phyloP scores from a whole-genome alignment of 2,113 vertebrate species.

The Vidua chalybeata region DNA sequence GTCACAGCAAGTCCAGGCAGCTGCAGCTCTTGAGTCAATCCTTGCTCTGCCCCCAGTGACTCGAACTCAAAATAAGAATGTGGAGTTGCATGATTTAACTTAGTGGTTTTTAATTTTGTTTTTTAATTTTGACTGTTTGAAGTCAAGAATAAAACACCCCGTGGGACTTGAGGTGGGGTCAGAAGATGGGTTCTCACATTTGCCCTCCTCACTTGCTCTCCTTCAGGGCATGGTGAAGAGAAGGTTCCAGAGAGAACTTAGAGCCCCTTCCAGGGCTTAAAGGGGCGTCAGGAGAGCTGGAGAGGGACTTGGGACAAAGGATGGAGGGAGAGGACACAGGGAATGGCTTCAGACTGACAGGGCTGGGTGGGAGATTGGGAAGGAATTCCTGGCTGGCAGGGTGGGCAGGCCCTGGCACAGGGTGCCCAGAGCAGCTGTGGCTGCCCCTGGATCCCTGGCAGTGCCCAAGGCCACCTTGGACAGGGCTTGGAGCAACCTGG shows the following conservation, averaged over 20 bases:
- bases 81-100: background rate
- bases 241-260: background rate
- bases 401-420: background rate
- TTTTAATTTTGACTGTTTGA: background rate
- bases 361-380: accelerated
- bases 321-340: background rate
- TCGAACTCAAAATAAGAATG: background rate
- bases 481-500: background rate
- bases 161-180: background rate
- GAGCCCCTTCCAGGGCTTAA: background rate
- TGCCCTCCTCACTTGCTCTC: background rate
- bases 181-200: background rate
- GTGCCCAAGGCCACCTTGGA: background rate
- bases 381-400: accelerated
- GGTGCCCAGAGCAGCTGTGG: background rate
- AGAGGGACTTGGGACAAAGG: background rate
- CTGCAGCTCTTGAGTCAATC: background rate
- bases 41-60: too few species aligned
- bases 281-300: background rate
- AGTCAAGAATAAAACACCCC: background rate
- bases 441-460: background rate
- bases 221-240: background rate
- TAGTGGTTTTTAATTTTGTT: background rate
- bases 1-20: background rate
- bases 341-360: background rate